phyloP scores from a whole-genome alignment of 2,888 invertebrate species.

The Tubulanus polymorphus region DNA sequence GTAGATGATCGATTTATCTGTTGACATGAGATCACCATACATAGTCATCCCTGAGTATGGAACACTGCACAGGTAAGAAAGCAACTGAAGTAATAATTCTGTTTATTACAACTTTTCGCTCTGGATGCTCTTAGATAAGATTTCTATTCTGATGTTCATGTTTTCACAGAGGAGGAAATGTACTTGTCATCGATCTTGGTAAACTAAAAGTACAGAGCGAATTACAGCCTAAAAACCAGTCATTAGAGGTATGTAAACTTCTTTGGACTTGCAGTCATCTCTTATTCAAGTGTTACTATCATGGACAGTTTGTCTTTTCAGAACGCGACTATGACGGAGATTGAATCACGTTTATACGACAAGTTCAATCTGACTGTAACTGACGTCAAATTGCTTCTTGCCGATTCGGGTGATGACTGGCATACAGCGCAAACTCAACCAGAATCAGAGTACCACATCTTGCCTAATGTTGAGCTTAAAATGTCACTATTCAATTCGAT shows the following conservation, averaged over 20 bases:
- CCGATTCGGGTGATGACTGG: conserved; percentile 69
- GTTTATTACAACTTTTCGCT: no score
- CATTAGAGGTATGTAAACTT: conserved; percentile 61
- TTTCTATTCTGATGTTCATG: not conserved
- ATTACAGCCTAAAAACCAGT: conserved; percentile 64
- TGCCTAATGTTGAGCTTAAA: conserved; percentile 66
- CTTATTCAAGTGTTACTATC: no score
- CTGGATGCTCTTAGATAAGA: not conserved
- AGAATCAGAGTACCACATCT: conserved; percentile 71
- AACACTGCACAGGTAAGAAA: conserved; percentile 56
- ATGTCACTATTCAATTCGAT: conserved; percentile 72
- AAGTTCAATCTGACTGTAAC: conserved; percentile 68
- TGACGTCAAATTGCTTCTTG: conserved; percentile 65
- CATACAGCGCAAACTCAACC: conserved; percentile 66
- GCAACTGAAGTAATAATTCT: conserved; percentile 5
- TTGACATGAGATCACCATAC: conserved; percentile 73
- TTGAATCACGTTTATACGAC: conserved; percentile 76
- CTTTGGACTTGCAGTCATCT: no score
- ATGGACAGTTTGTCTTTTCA: conserved; percentile 18
- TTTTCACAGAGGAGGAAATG: conserved; percentile 60
- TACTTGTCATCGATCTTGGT: conserved; percentile 71
- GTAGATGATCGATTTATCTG: conserved; percentile 64
- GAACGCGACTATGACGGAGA: conserved; percentile 75
- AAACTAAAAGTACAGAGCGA: conserved; percentile 68
- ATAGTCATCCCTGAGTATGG: conserved; percentile 73